Evolutionary conservation across 1,140 invertebrate genomes (phyloP).

Genomic region (Drosophila athabasca): DNA sequence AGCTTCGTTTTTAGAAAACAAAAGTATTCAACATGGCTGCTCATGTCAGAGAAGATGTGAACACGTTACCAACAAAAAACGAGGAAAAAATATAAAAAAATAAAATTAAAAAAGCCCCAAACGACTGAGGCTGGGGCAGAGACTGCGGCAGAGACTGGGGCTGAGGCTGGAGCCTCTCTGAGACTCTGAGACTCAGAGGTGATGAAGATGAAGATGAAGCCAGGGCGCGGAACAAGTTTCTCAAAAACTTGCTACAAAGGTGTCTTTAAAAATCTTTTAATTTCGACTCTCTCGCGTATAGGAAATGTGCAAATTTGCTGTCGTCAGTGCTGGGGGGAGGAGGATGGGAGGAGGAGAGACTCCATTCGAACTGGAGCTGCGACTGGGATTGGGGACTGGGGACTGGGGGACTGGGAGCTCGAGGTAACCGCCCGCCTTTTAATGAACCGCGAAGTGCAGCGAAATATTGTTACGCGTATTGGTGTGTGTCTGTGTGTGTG

Average conservation of each 20-base stretch:
- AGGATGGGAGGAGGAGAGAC: slow-evolving; percentile 1
- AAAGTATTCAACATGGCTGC: slow-evolving; percentile 82
- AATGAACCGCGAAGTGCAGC: slow-evolving; percentile 83
- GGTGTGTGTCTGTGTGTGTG: neutral
- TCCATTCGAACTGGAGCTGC: slow-evolving; percentile 21
- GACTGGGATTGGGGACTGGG: neutral
- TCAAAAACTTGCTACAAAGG: slow-evolving; percentile 76
- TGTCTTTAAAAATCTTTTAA: slow-evolving; percentile 82
- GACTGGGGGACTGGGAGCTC: slow-evolving; percentile 36
- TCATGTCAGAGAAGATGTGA: slow-evolving; percentile 49
- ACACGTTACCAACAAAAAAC: slow-evolving; percentile 27
- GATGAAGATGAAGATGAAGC: slow-evolving; percentile 64
- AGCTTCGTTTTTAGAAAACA: slow-evolving; percentile 69
- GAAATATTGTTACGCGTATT: slow-evolving; percentile 27
- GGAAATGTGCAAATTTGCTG: slow-evolving; percentile 71
- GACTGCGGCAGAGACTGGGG: slow-evolving; percentile 25
- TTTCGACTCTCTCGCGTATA: slow-evolving; percentile 52
- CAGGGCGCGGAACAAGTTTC: slow-evolving; percentile 74
- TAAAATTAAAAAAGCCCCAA: slow-evolving; percentile 50
- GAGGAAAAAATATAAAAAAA: slow-evolving; percentile 12
- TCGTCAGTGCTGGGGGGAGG: slow-evolving; percentile 33
- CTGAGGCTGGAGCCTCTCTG: slow-evolving; percentile 18
- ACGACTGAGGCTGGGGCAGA: slow-evolving; percentile 23
- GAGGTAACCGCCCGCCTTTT: slow-evolving; percentile 68
- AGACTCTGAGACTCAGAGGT: slow-evolving; percentile 15